Base-by-base conservation (phyloP, 2,797 vertebrate genomes). In the Diceros bicornis region DNA sequence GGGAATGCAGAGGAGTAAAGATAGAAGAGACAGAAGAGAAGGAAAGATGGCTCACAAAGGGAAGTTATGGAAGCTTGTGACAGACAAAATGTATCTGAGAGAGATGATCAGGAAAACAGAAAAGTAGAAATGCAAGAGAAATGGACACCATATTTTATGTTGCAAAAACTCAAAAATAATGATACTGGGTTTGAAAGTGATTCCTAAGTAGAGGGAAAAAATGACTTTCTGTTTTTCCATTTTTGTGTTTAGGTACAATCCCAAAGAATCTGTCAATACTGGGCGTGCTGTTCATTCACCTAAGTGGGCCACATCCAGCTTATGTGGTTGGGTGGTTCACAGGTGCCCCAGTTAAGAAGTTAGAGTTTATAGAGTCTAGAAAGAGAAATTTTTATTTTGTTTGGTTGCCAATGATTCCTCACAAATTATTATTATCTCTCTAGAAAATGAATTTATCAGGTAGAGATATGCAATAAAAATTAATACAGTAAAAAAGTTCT, bases 231-330 rank as follows among this genome's bases (percentile, higher is more conserved):
- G 32, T 7, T 44, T 50, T 85, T 66, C n/a, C 14, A 3, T 14
- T 41, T 50, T 37, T 23, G 71, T 21, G 6, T 61, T 69, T 37
- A 5, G 27, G 12, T 12, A 7, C 16, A 29, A 25, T 34, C 52
- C 66, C 77, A 29, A 37, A n/a, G 66, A 10, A n/a, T 50, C 61
- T 29, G 41, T 57, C 29, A 3, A 0, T 41, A 2, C 0, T 0
- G 1, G 52, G 64, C 44, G 2, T 0, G 5, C 1, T 2, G 0
- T 1, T 18, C 64, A 29, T 21, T 41, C 34, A 57, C 37, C 37
- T 16, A 16, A 4, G 29, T 3, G 34, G 44, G 41, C 41, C 47
- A 7, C 34, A 27, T 2, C 1, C 17, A 44, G 32, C 44, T 64
- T 62, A 2, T 8, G 2, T 12, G 16, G 34, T 12, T 17, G 18